Percentiles rank a stretch among this genome's conserved stretches.
phyloP scores from a whole-genome alignment of 2,888 invertebrate species.

The Xestoiulus laeticollis region DNA sequence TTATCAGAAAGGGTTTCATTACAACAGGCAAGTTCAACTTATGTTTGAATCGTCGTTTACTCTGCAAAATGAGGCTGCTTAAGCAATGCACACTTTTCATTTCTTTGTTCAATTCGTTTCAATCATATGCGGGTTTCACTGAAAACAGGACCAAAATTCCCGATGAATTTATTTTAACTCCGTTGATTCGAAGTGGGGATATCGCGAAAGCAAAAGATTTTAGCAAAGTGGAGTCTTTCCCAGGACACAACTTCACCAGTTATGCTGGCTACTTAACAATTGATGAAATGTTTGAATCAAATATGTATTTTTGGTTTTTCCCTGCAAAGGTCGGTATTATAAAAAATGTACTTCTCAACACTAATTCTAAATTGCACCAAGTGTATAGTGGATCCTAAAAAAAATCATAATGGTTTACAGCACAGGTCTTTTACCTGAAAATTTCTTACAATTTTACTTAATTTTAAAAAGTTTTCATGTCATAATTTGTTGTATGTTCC shows the following conservation, averaged over 20 bases:
- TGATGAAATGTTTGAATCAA: neutral
- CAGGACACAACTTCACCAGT: neutral
- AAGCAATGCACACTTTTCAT: too few relatives aligned
- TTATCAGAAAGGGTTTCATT: too few relatives aligned
- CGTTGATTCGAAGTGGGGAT: neutral
- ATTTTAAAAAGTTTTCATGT: too few relatives aligned
- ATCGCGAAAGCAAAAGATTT: constrained; percentile 32
- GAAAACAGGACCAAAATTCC: neutral
- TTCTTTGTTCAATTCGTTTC: neutral
- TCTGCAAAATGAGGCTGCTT: too few relatives aligned
- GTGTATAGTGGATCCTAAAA: too few relatives aligned
- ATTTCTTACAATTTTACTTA: neutral
- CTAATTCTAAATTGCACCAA: too few relatives aligned
- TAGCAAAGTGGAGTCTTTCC: neutral
- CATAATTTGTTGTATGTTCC: too few relatives aligned
- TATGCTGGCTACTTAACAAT: constrained; percentile 17
- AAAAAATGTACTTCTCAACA: neutral
- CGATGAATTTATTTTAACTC: neutral
- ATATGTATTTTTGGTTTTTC: constrained; percentile 7
- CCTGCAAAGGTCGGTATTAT: neutral
- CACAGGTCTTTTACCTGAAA: too few relatives aligned
- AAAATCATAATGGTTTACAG: neutral
- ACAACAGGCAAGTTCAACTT: too few relatives aligned
- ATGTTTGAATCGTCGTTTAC: too few relatives aligned
- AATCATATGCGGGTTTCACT: neutral